phyloP scores from a whole-genome alignment of 2,113 vertebrate species.

The Notarius lentiginosus region DNA sequence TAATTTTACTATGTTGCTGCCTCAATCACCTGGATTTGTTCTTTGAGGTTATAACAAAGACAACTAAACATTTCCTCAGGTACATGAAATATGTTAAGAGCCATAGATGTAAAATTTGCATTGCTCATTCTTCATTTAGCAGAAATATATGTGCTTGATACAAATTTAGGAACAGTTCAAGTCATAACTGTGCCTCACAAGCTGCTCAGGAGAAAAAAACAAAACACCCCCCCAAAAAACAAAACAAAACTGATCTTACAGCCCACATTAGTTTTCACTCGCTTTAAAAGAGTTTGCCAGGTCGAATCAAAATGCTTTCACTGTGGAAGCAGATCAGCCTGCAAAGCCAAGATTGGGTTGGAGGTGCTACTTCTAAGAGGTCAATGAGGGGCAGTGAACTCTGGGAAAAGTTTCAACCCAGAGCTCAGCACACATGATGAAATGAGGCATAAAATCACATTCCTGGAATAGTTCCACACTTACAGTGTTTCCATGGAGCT shows the following conservation, averaged over 20 bases:
- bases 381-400: not conserved
- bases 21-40: too few species aligned
- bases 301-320: not conserved
- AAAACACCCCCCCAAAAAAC: not conserved
- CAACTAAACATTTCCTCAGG: not conserved
- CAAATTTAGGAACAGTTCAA: slow-evolving; percentile 34
- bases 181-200: slow-evolving; percentile 4
- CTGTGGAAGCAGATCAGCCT: not conserved
- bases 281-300: not conserved
- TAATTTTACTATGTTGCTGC: too few species aligned
- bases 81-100: not conserved
- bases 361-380: not conserved
- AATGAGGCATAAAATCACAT: slow-evolving; percentile 40
- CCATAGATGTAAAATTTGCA: slow-evolving; percentile 64
- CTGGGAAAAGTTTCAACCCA: slow-evolving; percentile 29
- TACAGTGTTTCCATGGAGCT: slow-evolving; percentile 33
- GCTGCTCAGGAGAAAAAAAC: not conserved
- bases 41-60: too few species aligned
- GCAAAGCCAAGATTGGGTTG: not conserved
- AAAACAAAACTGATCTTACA: not conserved
- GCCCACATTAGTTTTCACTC: not conserved
- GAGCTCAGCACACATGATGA: slow-evolving; percentile 39
- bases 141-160: slow-evolving; percentile 48
- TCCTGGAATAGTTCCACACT: slow-evolving; percentile 10
- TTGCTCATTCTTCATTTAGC: slow-evolving; percentile 39